Conservation (phyloP, 2,888 invertebrate species). For the Operophtera brumata region DNA sequence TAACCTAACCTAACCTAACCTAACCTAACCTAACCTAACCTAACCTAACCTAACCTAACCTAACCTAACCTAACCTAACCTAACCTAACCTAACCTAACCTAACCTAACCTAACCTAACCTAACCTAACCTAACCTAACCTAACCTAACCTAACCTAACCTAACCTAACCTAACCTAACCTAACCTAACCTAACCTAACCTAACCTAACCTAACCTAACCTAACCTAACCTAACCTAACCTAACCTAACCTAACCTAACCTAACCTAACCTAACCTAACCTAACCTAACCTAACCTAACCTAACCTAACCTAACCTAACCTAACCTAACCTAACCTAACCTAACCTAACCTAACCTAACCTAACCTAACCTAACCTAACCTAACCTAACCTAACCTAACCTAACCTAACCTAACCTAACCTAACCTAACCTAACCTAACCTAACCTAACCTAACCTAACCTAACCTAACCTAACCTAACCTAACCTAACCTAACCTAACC, state of each 20-base stretch:
- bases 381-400: too few relatives aligned
- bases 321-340: too few relatives aligned
- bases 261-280: conserved; percentile 34
- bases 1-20: conserved; percentile 34
- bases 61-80: conserved; percentile 27
- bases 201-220: conserved; percentile 23
- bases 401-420: too few relatives aligned
- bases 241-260: conserved; percentile 28
- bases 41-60: conserved; percentile 32
- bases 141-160: conserved; percentile 34
- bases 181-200: conserved; percentile 32
- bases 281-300: conserved; percentile 35
- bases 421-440: too few relatives aligned
- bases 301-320: conserved; percentile 34
- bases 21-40: conserved; percentile 35
- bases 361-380: too few relatives aligned
- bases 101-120: conserved; percentile 28
- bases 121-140: conserved; percentile 33
- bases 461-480: too few relatives aligned
- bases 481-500: too few relatives aligned
- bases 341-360: too few relatives aligned
- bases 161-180: conserved; percentile 35
- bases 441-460: too few relatives aligned
- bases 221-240: conserved; percentile 24
- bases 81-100: conserved; percentile 22